Percentiles rank a stretch among this genome's conserved stretches.
Conservation (phyloP, 2,113 vertebrate genomes). For the Ciconia maguari region DNA sequence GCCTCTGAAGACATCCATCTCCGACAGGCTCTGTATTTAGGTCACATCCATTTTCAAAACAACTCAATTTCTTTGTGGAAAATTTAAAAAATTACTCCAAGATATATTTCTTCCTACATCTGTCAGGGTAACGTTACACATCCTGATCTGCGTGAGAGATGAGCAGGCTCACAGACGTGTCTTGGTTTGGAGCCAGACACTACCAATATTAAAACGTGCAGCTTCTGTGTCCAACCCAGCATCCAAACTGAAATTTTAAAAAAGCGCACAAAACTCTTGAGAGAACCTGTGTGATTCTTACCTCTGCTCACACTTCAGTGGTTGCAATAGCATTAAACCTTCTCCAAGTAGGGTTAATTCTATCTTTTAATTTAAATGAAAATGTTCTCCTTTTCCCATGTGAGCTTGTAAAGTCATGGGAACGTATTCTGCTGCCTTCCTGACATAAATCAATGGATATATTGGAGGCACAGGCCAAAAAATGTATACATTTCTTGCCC, state of each 20-base stretch:
- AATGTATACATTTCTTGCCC: slow-evolving; percentile 42
- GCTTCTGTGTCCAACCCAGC: background rate
- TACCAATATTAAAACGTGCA: background rate
- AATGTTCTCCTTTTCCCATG: slow-evolving; percentile 25
- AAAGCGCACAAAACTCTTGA: background rate
- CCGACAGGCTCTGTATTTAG: background rate
- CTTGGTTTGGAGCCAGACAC: background rate
- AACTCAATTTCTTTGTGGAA: background rate
- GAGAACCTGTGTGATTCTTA: background rate
- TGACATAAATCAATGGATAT: slow-evolving; percentile 47
- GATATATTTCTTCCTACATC: slow-evolving; percentile 21
- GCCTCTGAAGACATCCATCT: background rate
- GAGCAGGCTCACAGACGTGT: background rate
- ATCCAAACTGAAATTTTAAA: background rate
- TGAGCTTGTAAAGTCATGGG: slow-evolving; percentile 28
- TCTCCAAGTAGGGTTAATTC: background rate
- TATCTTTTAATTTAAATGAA: slow-evolving; percentile 15
- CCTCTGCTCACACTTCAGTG: background rate
- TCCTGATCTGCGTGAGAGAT: slow-evolving; percentile 20
- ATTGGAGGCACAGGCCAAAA: slow-evolving; percentile 31
- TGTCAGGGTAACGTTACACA: slow-evolving; percentile 13
- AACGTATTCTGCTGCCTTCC: slow-evolving; percentile 37
- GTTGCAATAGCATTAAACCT: background rate
- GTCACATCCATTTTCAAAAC: background rate
- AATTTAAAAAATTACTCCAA: background rate